These are phyloP conservation scores for Oreochromis niloticus DNA, from an alignment of 2,113 vertebrate genomes.

Conservation along the genomic window DNA sequence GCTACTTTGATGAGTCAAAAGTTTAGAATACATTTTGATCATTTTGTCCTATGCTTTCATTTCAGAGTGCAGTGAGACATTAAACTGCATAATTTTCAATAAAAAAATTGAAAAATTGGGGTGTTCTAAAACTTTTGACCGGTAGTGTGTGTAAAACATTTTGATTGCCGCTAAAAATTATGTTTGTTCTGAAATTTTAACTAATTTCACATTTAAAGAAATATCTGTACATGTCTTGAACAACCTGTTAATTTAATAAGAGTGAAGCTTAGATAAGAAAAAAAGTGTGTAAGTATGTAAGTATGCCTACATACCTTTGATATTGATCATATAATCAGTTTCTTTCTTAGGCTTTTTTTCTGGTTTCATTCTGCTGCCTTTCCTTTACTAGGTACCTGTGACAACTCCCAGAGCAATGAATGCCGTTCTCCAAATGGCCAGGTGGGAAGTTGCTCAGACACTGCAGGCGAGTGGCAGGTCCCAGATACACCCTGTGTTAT, in stretches of 20 bases:
- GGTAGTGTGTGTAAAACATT: not conserved
- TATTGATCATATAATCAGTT: not conserved
- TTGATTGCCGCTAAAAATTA: not conserved
- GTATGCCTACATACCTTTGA: not conserved
- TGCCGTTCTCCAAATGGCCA: slow-evolving; percentile 76
- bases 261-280: not conserved
- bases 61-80: not conserved
- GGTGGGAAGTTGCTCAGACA: slow-evolving; percentile 65
- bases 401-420: slow-evolving; percentile 78
- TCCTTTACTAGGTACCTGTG: slow-evolving; percentile 78
- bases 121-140: not conserved
- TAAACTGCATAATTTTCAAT: not conserved
- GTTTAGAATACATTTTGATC: not conserved
- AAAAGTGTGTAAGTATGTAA: not conserved
- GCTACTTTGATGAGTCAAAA: not conserved
- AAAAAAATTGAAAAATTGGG: not conserved
- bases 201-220: not conserved
- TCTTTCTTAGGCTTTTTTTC: not conserved
- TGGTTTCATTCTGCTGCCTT: not conserved
- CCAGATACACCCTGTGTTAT: slow-evolving; percentile 25
- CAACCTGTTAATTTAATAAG: not conserved
- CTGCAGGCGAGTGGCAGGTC: slow-evolving; percentile 76
- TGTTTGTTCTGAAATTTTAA: fast-evolving
- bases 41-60: not conserved
- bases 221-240: not conserved